These are phyloP conservation scores for Scartelaos histophorus DNA, from an alignment of 2,113 vertebrate genomes.

Conservation along the genomic window DNA sequence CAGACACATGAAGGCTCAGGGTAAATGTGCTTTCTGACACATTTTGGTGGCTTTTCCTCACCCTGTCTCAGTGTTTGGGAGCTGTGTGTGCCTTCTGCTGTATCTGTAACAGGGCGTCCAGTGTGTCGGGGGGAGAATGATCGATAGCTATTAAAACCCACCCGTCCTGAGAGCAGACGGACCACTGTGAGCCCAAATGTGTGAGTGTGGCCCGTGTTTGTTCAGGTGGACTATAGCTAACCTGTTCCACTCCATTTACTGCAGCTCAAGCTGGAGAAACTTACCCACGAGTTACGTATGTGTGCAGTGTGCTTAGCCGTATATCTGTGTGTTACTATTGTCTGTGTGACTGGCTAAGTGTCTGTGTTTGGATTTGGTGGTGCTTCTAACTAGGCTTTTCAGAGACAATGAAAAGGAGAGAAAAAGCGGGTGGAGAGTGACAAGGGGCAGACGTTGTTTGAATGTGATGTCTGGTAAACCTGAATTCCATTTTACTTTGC, in stretches of 20 bases:
- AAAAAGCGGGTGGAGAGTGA: constrained; percentile 23
- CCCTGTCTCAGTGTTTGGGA: constrained; percentile 25
- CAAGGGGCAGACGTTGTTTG: constrained; percentile 34
- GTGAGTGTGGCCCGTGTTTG: constrained; percentile 71
- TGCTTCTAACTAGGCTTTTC: constrained; percentile 73
- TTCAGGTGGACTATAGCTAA: constrained; percentile 81
- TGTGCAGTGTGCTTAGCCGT: constrained; percentile 34
- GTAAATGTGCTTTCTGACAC: constrained; percentile 53
- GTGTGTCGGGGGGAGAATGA: constrained; percentile 72
- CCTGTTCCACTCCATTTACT: constrained; percentile 86
- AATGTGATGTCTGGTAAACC: neutral
- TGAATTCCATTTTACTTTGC: neutral
- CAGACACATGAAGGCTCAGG: constrained; percentile 17
- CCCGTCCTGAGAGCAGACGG: constrained; percentile 64
- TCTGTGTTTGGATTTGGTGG: constrained; percentile 69
- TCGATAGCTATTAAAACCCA: constrained; percentile 76
- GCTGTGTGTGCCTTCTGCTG: constrained; percentile 56
- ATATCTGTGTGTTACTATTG: constrained; percentile 37
- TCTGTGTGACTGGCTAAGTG: constrained; percentile 52
- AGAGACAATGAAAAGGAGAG: constrained; percentile 65
- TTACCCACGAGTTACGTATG: constrained; percentile 58
- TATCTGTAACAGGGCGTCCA: constrained; percentile 63
- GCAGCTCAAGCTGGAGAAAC: constrained; percentile 69
- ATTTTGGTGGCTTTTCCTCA: constrained; percentile 28
- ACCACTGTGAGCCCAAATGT: constrained; percentile 40